phyloP scores from a whole-genome alignment of 2,888 invertebrate genomes.

The Pyralis farinalis region DNA sequence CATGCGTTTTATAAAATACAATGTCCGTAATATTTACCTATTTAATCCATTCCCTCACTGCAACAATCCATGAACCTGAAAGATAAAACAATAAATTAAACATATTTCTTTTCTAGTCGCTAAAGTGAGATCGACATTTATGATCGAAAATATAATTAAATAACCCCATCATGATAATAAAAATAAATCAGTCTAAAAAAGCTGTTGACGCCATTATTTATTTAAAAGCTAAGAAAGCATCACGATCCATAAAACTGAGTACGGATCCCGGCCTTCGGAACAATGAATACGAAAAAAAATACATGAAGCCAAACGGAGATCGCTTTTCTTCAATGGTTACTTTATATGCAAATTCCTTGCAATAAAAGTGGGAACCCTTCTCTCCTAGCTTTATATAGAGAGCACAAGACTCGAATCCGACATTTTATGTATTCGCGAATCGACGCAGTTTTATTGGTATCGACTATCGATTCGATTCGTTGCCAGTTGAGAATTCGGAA shows the following conservation, averaged over 20 bases:
- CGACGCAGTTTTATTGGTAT: constrained; percentile 76
- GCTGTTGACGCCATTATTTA: constrained; percentile 73
- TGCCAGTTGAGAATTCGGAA: constrained; percentile 66
- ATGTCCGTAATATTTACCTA: not conserved
- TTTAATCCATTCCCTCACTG: constrained; percentile 16
- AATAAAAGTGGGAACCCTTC: constrained; percentile 78
- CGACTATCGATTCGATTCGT: constrained; percentile 70
- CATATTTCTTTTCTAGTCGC: not conserved
- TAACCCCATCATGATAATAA: not conserved
- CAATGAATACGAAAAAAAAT: constrained; percentile 76
- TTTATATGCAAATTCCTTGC: constrained; percentile 79
- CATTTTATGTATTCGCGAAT: constrained; percentile 79
- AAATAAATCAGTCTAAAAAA: constrained; percentile 61
- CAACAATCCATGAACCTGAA: constrained; percentile 53
- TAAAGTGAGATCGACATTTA: constrained; percentile 24
- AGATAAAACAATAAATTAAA: constrained; percentile 36
- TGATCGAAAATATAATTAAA: constrained; percentile 39
- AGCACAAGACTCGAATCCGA: constrained; percentile 71
- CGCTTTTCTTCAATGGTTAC: constrained; percentile 81
- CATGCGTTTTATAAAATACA: too few relatives aligned
- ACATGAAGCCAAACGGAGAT: constrained; percentile 66
- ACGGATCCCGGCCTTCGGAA: constrained; percentile 65
- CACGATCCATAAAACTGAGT: constrained; percentile 66
- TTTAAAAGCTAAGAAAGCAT: constrained; percentile 70
- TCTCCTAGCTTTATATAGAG: constrained; percentile 73